Conservation (phyloP, 2,797 vertebrate genomes). For the Aplochiton taeniatus region DNA sequence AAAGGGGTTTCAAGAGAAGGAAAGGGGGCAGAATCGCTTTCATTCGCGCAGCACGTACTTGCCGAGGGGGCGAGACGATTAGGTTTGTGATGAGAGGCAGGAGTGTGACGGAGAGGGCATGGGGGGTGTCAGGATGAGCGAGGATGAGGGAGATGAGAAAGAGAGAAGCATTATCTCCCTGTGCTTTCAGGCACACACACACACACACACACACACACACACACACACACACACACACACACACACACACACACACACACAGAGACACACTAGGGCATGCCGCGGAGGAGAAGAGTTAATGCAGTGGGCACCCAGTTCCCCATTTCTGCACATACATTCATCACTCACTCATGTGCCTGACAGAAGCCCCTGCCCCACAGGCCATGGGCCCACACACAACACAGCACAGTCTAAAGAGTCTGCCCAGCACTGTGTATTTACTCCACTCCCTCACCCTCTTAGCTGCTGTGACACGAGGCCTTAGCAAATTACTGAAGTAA, state of each 20-base stretch:
- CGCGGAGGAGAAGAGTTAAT: slow-evolving; percentile 55
- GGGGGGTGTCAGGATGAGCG: slow-evolving; percentile 73
- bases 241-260: slow-evolving; percentile 12
- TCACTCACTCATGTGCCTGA: slow-evolving; percentile 71
- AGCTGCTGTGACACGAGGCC: slow-evolving; percentile 22
- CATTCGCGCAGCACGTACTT: slow-evolving; percentile 78
- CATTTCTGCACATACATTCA: slow-evolving; percentile 69
- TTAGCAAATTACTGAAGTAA: slow-evolving; percentile 34
- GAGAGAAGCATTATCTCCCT: slow-evolving; percentile 68
- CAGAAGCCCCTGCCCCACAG: slow-evolving; percentile 66
- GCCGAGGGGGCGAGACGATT: slow-evolving; percentile 78
- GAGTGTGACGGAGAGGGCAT: slow-evolving; percentile 76
- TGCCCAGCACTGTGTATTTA: slow-evolving; percentile 15
- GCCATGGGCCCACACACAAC: slow-evolving; percentile 50
- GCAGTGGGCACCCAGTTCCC: slow-evolving; percentile 59
- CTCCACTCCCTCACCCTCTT: slow-evolving; percentile 33
- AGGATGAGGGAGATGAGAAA: slow-evolving; percentile 74
- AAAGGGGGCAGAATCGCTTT: slow-evolving; percentile 71
- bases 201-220: slow-evolving; percentile 36
- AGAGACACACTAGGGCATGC: slow-evolving; percentile 19
- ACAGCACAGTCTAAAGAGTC: slow-evolving; percentile 3
- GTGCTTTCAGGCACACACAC: slow-evolving; percentile 43
- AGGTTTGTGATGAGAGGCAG: slow-evolving; percentile 81
- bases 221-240: slow-evolving; percentile 17
- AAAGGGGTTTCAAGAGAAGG: slow-evolving; percentile 57